Conservation (phyloP, 2,113 vertebrate genomes). For the Muntiacus reevesi region DNA sequence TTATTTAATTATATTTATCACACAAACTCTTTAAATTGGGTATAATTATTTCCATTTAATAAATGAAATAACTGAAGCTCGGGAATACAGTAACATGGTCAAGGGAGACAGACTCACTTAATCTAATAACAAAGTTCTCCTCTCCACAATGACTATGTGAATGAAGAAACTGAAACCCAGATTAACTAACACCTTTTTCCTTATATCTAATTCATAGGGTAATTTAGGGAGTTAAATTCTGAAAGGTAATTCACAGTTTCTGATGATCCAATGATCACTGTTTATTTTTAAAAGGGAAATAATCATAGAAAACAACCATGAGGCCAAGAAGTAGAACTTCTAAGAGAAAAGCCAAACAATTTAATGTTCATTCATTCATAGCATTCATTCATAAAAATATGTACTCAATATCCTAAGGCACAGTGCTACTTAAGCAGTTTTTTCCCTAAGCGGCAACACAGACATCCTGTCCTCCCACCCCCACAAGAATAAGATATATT, state of each 20-base stretch:
- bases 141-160: background rate
- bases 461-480: background rate
- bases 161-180: background rate
- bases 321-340: background rate
- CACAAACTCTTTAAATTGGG: background rate
- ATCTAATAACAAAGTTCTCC: background rate
- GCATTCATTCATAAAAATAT: background rate
- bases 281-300: conserved; percentile 13
- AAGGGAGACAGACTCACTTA: background rate
- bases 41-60: background rate
- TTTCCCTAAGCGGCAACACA: background rate
- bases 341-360: background rate
- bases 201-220: background rate
- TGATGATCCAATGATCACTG: background rate
- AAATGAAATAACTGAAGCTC: background rate
- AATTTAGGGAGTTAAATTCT: background rate
- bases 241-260: background rate
- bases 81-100: background rate
- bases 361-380: background rate
- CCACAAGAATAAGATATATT: background rate
- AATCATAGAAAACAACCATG: background rate
- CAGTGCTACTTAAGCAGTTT: background rate
- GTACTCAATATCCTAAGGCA: background rate
- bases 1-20: background rate
- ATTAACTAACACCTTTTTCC: background rate